Evolutionary conservation across 2,888 invertebrate species (phyloP), one percentile per base, ranked within the genome.

Genomic region (Macrophya alboannulata): DNA sequence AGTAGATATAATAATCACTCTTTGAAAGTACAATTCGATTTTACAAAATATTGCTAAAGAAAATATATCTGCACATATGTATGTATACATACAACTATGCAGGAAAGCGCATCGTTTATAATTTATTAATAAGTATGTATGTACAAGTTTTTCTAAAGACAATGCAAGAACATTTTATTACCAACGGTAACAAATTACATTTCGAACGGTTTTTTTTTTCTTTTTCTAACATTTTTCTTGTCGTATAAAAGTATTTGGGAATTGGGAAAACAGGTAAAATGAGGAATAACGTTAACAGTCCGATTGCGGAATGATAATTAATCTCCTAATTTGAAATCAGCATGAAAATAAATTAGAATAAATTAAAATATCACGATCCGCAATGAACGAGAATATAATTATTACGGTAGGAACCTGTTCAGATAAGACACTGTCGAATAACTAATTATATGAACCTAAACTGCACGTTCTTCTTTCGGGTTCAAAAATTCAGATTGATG

Each of bases 151-250:
- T 8, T 31, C 25, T 51, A 17, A 8, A 37, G 3, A 77, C 31
- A 55, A 55, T 55, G 31, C 6, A 37, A 51, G 15, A 77, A 55
- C 51, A 51, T 55, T 77, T 77, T 55, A 77, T 55, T 37, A 77
- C 55, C 51, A 37, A 77, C 45, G 45, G 74, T 45, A 45, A 21
- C 45, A 21, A 48, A 55, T 77, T 51, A 77, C 77, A 76, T n/a
- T 25, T 45, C 6, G 2, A 76, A 76, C 15, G 31, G 6, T 48
- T 76, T 25, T 48, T 40, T n/a, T 51, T 31, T 17, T 3, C 25
- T 48, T 15, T 51, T 51, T 15, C 0, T 51, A 17, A 55, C 55
- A 43, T 31, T 31, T n/a, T 55, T 4, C 4, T 17, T 31, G 4
- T 51, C 37, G 37, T 37, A 55, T 37, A 31, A 77, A 55, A 55